Evolutionary conservation across 1,140 invertebrate species (phyloP), one percentile per base, ranked within the genome.

Genomic region (Diorhabda carinulata): DNA sequence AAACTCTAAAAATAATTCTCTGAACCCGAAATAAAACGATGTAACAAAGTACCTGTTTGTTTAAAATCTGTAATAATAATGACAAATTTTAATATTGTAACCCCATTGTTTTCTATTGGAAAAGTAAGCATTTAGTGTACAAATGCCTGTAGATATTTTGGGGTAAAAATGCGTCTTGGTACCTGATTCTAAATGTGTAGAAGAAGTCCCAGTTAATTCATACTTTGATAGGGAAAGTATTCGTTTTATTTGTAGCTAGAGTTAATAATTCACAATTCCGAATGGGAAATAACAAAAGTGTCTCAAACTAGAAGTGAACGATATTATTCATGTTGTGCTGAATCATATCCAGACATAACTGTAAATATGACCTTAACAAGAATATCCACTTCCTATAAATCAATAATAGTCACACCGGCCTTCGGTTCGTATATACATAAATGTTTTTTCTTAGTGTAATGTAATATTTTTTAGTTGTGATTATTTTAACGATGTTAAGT

Each of bases 401-500:
- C 86, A 40, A 78, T 89, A 45, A 81, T 89, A 47, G 81, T 89
- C 9, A 84, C 87, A 7, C 89, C 90, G 4, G 87, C 87, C 4
- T 76, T 86, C 56, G 83, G 87, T 87, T 82, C 80, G 76, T 77
- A 43, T 52, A 65, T n/a, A 52, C 63, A 42, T 9, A 52, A n/a
- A 65, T 65, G 40, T n/a, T 52, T 40, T 52, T 5, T 4, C 43
- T 45, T 1, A 4, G 2, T 52, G n/a, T 52, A 8, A 8, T 52
- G 2, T 3, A 52, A 52, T 3, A 52, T 74, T 69, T 82, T 83
- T 72, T 77, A 83, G 89, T 87, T 43, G 85, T 90, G 61, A 83
- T 90, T 2, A 75, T 90, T 3, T 71, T 91, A 66, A 87, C 85
- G 2, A 73, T 91, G 43, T 78, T 85, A 4, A 84, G 82, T 3